Evolutionary conservation across 2,888 invertebrate species (phyloP), one percentile per base, ranked within the genome.

Genomic region (Scotopteryx bipunctaria): DNA sequence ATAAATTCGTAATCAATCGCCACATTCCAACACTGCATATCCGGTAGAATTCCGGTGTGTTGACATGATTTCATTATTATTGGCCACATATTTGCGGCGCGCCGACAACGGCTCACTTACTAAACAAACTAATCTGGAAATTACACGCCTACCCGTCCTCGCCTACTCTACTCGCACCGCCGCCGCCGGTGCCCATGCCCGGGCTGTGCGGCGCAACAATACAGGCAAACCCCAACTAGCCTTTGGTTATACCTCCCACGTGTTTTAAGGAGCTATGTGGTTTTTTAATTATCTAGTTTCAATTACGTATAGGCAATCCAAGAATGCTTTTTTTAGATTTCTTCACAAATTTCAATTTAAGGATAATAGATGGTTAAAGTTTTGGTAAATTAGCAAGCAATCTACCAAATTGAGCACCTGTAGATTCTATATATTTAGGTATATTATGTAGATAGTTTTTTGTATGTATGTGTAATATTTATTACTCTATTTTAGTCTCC

Each of bases 41-140:
- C 16, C 13, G 5, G 9, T 35, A 21, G 29, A 16, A 31, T 41
- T 29, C 31, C 54, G 43, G 37, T 36, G 54, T 57, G 63, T 43
- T 55, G 51, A 48, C 55, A 51, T 42, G 48, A 60, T 57, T 61
- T 58, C 67, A 69, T 73, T 76, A 78, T 79, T 83, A 84, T 86
- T 81, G 77, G 73, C 75, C 75, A 75, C 83, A 84, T 85, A 85
- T 85, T 86, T 86, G 81, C 74, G 77, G 76, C 70, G 56, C 59
- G 65, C 66, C 69, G 67, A 64, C 71, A 69, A 58, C 69, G 63
- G 71, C 77, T 78, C 75, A 78, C 76, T 78, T 78, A 71, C 85
- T 83, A 78, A 85, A 83, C 85, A 88, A 88, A 88, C 88, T 88
- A 88, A 88, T 89, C 86, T 86, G 86, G 79, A 87, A 88, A 88